phyloP scores from a whole-genome alignment of 2,797 vertebrate species.

The Leptatherina wallacei region DNA sequence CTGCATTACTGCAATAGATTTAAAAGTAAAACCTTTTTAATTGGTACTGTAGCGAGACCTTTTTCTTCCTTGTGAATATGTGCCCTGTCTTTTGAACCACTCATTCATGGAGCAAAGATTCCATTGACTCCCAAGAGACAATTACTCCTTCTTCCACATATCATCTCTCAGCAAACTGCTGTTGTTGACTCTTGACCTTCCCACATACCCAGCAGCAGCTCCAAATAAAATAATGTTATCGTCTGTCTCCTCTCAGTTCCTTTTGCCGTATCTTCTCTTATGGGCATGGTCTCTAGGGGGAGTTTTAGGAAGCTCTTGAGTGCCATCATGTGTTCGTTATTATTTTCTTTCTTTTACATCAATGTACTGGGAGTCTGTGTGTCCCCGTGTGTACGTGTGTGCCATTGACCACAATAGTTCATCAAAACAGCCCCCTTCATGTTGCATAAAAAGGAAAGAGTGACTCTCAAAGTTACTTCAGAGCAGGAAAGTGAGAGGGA shows the following conservation, averaged over 20 bases:
- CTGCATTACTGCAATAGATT: background rate
- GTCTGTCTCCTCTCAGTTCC: conserved; percentile 50
- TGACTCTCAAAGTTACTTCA: conserved; percentile 27
- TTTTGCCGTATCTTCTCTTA: conserved; percentile 33
- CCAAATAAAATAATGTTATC: conserved; percentile 61
- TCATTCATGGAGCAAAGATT: conserved; percentile 31
- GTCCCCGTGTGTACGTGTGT: background rate
- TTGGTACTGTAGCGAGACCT: conserved; percentile 10
- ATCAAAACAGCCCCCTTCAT: conserved; percentile 1
- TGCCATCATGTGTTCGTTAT: conserved; percentile 76
- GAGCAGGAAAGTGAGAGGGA: background rate
- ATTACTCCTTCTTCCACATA: conserved; percentile 45
- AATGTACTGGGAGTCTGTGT: conserved; percentile 5
- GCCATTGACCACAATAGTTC: conserved; percentile 13
- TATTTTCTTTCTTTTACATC: conserved; percentile 30
- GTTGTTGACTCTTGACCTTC: conserved; percentile 69
- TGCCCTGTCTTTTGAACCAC: conserved; percentile 28
- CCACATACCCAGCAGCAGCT: conserved; percentile 50
- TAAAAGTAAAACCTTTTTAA: conserved; percentile 16
- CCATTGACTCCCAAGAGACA: conserved; percentile 30
- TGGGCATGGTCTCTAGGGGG: conserved; percentile 46
- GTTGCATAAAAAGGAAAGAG: conserved; percentile 3
- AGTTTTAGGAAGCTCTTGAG: conserved; percentile 66
- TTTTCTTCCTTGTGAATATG: conserved; percentile 15
- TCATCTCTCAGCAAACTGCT: conserved; percentile 55